Percentiles rank a stretch among this genome's conserved stretches.
Conservation (phyloP, 2,888 invertebrate genomes). For the Papilio gigon region DNA sequence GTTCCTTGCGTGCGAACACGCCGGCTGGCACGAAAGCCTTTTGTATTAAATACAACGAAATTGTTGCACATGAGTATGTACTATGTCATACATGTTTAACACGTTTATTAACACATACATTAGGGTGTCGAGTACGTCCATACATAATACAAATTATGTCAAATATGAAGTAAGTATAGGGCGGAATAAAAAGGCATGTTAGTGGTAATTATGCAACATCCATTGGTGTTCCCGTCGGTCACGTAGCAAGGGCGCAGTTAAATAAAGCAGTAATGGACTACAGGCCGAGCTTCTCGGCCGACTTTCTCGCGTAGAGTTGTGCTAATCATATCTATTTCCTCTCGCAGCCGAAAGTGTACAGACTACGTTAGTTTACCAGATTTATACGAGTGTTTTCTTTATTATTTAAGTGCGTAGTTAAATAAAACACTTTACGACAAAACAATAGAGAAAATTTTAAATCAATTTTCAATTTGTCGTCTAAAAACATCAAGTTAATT, state of each 20-base stretch:
- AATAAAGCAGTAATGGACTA: slow-evolving; percentile 18
- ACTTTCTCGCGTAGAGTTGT: not conserved
- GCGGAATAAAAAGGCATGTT: not conserved
- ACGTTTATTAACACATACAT: not conserved
- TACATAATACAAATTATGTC: not conserved
- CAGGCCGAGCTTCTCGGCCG: too few species aligned
- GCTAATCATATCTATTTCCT: slow-evolving; percentile 2
- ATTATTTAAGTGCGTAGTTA: not conserved
- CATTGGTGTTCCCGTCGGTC: not conserved
- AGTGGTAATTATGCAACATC: not conserved
- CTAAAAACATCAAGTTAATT: too few species aligned
- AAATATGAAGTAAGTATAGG: not conserved
- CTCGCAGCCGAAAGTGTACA: not conserved
- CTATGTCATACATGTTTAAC: not conserved
- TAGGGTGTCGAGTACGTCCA: too few species aligned
- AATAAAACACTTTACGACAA: too few species aligned
- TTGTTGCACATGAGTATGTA: not conserved
- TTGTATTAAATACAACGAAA: not conserved
- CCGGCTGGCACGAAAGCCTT: slow-evolving; percentile 11
- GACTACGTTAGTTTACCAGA: not conserved
- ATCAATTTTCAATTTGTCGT: too few species aligned
- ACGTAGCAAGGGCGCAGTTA: not conserved
- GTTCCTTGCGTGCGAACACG: slow-evolving; percentile 18
- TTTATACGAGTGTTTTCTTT: not conserved
- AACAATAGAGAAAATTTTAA: too few species aligned